These are phyloP conservation scores for Oligia strigilis DNA, from an alignment of 2,888 invertebrate species.

Conservation along the genomic window DNA sequence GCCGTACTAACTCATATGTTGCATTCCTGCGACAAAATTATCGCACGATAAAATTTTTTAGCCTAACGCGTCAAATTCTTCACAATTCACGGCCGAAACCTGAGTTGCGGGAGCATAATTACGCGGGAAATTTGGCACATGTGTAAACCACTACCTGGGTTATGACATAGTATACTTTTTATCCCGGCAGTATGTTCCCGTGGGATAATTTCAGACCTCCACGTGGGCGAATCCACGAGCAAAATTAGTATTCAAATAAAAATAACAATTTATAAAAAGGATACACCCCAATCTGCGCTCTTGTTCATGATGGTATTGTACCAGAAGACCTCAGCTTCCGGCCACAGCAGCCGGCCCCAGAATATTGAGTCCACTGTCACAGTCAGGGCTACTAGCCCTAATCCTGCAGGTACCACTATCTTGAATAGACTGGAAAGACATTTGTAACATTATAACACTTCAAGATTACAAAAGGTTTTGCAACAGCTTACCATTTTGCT, in stretches of 20 bases:
- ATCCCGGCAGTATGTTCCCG: not conserved
- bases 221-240: too few species aligned
- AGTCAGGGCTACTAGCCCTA: slow-evolving; percentile 92
- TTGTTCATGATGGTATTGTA: slow-evolving; percentile 98
- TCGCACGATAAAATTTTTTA: too few species aligned
- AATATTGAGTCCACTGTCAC: slow-evolving; percentile 97
- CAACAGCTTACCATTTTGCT: too few species aligned
- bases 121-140: not conserved
- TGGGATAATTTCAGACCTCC: too few species aligned
- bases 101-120: not conserved
- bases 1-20: too few species aligned
- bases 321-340: slow-evolving; percentile 99
- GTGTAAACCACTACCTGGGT: not conserved
- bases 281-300: slow-evolving; percentile 99
- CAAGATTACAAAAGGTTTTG: too few species aligned
- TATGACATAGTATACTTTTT: not conserved
- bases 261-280: slow-evolving; percentile 88
- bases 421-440: slow-evolving; percentile 91
- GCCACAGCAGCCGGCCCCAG: slow-evolving; percentile 98
- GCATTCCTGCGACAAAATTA: too few species aligned
- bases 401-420: slow-evolving; percentile 93
- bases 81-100: not conserved
- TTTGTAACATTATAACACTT: too few species aligned
- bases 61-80: not conserved
- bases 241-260: not conserved